These are phyloP conservation scores for Electrona antarctica DNA, from an alignment of 2,113 vertebrate genomes.

Conservation along the genomic window DNA sequence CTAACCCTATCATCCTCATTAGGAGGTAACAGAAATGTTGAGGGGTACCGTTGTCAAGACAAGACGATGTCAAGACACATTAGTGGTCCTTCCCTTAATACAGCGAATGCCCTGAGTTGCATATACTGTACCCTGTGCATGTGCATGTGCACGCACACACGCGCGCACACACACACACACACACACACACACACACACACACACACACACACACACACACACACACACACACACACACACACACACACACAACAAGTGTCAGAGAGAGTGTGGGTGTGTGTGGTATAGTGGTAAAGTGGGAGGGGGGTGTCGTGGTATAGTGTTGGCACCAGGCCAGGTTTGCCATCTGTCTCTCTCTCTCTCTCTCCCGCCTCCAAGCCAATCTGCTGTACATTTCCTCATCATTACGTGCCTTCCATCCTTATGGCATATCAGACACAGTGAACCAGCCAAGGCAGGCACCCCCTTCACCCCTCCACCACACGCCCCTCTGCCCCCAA, in stretches of 20 bases:
- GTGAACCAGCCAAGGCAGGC: constrained; percentile 70
- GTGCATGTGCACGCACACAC: too few species aligned
- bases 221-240: constrained; percentile 12
- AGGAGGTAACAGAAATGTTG: neutral
- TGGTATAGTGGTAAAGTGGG: too few species aligned
- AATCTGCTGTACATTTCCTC: constrained; percentile 92
- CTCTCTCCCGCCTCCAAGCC: constrained; percentile 84
- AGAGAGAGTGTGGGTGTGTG: constrained; percentile 80
- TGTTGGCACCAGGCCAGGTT: constrained; percentile 94
- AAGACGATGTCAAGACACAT: neutral
- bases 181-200: too few species aligned
- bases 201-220: neutral
- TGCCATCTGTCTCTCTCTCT: constrained; percentile 88
- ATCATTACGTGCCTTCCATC: constrained; percentile 93
- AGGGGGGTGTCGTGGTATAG: constrained; percentile 82
- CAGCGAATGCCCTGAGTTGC: neutral
- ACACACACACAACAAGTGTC: constrained; percentile 93
- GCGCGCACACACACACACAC: too few species aligned
- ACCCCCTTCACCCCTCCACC: constrained; percentile 71
- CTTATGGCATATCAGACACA: constrained; percentile 85
- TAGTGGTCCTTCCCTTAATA: neutral
- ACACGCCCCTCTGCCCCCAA: constrained; percentile 29
- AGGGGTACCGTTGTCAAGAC: neutral
- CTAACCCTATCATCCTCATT: too few species aligned
- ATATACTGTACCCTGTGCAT: neutral